Evolutionary conservation across 2,113 vertebrate species (phyloP).

Genomic region (Otus sunia): DNA sequence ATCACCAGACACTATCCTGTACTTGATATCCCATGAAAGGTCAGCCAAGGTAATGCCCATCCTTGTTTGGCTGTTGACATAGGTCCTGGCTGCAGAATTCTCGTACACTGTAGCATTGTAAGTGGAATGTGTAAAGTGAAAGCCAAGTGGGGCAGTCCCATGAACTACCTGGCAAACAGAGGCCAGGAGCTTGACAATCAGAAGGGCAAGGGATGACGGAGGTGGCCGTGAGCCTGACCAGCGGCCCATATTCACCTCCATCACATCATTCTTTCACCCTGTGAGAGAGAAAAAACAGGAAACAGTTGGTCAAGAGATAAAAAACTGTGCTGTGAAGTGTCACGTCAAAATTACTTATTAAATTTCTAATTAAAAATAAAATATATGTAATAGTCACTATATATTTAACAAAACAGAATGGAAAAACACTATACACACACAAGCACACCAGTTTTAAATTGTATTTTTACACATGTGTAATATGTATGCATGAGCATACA

Average conservation of each 20-base stretch:
- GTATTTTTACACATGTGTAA: neutral
- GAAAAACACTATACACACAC: neutral
- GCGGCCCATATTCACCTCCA: conserved; percentile 89
- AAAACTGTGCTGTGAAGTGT: neutral
- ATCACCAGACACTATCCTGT: conserved; percentile 94
- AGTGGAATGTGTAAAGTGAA: conserved; percentile 88
- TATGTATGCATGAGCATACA: rapidly evolving
- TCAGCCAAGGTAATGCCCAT: conserved; percentile 90
- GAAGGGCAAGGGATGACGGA: conserved; percentile 76
- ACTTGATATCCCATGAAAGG: conserved; percentile 94
- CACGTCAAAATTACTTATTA: neutral
- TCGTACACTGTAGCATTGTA: conserved; percentile 94
- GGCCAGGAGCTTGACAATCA: conserved; percentile 78
- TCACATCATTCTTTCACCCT: conserved; percentile 89
- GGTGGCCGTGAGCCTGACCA: conserved; percentile 82
- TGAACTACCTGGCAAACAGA: conserved; percentile 76
- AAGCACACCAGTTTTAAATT: neutral
- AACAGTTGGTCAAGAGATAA: neutral
- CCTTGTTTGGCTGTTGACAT: conserved; percentile 88
- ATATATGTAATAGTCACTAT: neutral
- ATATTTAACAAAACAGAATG: neutral
- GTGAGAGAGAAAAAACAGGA: conserved; percentile 52
- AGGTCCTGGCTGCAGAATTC: conserved; percentile 96
- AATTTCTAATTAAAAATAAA: neutral
- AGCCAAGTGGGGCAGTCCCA: conserved; percentile 71